A percentile compares a stretch with the other conserved stretches of the same genome.
Conservation (phyloP, 1,140 invertebrate genomes). For the Ooceraea biroi region DNA sequence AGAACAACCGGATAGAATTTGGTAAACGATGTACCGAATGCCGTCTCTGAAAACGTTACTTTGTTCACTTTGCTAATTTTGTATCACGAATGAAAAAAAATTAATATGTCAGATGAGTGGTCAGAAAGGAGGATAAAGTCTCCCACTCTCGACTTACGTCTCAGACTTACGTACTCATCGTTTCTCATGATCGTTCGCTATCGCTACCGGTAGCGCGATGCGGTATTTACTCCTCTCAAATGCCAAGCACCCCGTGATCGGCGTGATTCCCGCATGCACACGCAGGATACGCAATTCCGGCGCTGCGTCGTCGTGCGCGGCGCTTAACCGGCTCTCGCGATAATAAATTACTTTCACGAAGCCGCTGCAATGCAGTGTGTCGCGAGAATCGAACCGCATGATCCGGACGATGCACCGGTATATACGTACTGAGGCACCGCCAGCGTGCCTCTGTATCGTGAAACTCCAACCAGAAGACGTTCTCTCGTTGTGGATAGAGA, state of each 20-base stretch:
- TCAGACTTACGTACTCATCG: neutral
- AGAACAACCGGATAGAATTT: no score
- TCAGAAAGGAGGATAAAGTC: neutral
- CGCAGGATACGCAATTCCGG: neutral
- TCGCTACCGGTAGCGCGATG: neutral
- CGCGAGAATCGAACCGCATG: slow-evolving; percentile 38
- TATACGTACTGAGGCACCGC: neutral
- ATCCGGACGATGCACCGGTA: slow-evolving; percentile 23
- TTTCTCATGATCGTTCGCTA: neutral
- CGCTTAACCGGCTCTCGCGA: slow-evolving; percentile 28
- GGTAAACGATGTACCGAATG: no score
- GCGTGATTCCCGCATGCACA: neutral
- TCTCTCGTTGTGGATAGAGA: neutral
- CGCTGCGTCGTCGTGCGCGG: neutral
- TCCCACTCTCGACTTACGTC: slow-evolving; percentile 17
- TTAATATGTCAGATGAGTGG: no score
- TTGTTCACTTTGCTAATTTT: no score
- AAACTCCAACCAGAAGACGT: neutral
- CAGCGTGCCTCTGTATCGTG: neutral
- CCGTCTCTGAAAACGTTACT: no score
- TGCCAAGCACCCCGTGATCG: slow-evolving; percentile 8
- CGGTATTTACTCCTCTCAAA: slow-evolving; percentile 12
- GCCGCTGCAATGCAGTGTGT: neutral
- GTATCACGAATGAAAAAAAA: no score
- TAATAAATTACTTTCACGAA: slow-evolving; percentile 56